Conservation (phyloP, 1,140 invertebrate species). For the Aphelinus certus region DNA sequence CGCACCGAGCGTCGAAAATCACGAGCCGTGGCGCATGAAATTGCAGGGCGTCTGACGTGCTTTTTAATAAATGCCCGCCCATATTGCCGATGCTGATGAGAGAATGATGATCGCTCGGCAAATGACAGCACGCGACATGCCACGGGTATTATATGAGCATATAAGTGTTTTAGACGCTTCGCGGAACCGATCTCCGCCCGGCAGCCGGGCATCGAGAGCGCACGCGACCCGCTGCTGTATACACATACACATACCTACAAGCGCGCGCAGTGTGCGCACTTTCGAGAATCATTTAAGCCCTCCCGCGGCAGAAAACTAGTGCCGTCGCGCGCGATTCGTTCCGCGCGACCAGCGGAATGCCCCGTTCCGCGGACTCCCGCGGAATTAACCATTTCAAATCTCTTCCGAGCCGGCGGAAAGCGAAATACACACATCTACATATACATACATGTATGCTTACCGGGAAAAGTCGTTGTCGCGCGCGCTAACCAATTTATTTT, state of each 20-base stretch:
- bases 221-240: conserved; percentile 41
- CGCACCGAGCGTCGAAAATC: conserved; percentile 20
- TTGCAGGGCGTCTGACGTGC: conserved; percentile 16
- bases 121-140: conserved; percentile 1
- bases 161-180: conserved; percentile 25
- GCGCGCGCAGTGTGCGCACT: conserved; percentile 44
- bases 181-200: conserved; percentile 19
- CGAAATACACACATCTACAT: not conserved
- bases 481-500: conserved; percentile 20
- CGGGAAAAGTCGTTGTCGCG: not conserved
- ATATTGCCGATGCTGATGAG: not conserved
- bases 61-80: conserved; percentile 14
- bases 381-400: conserved; percentile 25
- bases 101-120: not conserved
- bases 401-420: conserved; percentile 2
- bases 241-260: too few species aligned
- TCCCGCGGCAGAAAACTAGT: conserved; percentile 14
- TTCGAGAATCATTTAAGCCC: conserved; percentile 48
- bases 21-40: conserved; percentile 20
- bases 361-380: conserved; percentile 13
- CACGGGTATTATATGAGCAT: not conserved
- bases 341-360: not conserved
- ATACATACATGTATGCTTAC: conserved; percentile 21
- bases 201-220: not conserved
- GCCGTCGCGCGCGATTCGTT: conserved; percentile 26